Base-by-base conservation (phyloP, 2,113 vertebrate species). In the Calidris pygmaea region DNA sequence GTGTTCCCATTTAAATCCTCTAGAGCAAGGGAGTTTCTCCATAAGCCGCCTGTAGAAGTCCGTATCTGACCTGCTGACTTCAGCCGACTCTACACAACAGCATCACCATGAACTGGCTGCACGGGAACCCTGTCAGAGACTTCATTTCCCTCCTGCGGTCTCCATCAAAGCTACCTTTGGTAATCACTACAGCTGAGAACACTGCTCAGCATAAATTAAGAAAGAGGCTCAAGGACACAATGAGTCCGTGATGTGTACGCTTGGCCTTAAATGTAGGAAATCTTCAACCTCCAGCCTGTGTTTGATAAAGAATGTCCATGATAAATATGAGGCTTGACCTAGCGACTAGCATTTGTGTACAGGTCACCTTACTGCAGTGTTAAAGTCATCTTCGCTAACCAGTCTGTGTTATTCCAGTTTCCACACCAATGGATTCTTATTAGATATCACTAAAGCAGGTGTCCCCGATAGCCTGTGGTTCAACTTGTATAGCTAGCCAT, bases 151-250 rank as follows among this genome's bases (percentile, higher is more conserved):
- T 91, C 93, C 86, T 53, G 92, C 29, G 1, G 86, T 72, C 83
- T 87, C 88, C 79, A 96, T 91, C 92, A 94, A 80, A 95, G 75
- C 78, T 75, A 92, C 92, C 86, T 96, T 92, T 94, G 66, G 86
- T 80, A 91, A 94, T 95, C 93, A 68, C 86, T 63, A 72, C 76
- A 79, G 92, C 77, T 85, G 90, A 94, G 53, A 94, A 82, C 80
- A 78, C 52, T 66, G 92, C 84, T 89, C 90, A 92, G 94, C 73
- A 93, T 92, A 95, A 95, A 95, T 92, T 92, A 95, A 70, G 73
- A 73, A 81, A 84, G 73, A 82, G 74, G 55, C 86, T 95, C 74
- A 80, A 92, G 87, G 85, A 94, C 84, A 85, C 68, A 53, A 17
- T 63, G 71, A 89, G 65, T 79, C 73, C 23, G 19, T 82, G 73